These are phyloP conservation scores for Pemphredon lugubris DNA, from an alignment of 2,888 invertebrate genomes.

Conservation along the genomic window DNA sequence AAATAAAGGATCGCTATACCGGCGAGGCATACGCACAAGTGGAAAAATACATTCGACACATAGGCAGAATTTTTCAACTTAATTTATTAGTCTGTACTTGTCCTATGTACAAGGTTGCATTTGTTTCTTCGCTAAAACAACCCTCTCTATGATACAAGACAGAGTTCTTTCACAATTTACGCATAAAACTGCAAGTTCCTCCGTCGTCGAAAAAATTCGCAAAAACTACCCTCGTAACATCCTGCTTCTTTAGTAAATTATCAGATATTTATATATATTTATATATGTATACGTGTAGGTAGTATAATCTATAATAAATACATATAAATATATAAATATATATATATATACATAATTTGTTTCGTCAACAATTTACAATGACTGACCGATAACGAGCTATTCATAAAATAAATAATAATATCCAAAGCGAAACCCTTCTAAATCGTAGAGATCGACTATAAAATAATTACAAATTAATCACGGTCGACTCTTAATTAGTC, in stretches of 20 bases:
- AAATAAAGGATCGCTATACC: too few relatives aligned
- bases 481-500: slow-evolving; percentile 32
- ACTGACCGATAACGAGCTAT: neutral
- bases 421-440: neutral
- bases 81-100: slow-evolving; percentile 53
- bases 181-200: slow-evolving; percentile 31
- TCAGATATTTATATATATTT: neutral
- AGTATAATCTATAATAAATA: neutral
- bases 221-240: slow-evolving; percentile 9
- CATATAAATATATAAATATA: neutral
- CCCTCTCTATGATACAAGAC: slow-evolving; percentile 49
- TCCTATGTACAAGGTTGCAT: slow-evolving; percentile 51
- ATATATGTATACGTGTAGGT: neutral
- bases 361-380: neutral
- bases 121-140: slow-evolving; percentile 38
- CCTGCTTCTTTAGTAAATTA: neutral
- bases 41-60: too few relatives aligned
- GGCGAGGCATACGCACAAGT: too few relatives aligned
- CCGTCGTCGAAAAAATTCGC: slow-evolving; percentile 21
- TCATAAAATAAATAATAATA: neutral
- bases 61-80: slow-evolving; percentile 39
- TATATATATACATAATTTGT: neutral
- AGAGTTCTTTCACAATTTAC: slow-evolving; percentile 30
- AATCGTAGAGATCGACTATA: slow-evolving; percentile 8
- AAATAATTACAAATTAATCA: slow-evolving; percentile 19